Evolutionary conservation across 2,888 invertebrate genomes (phyloP), one percentile per base, ranked within the genome.

Genomic region (Esperia sulphurella): DNA sequence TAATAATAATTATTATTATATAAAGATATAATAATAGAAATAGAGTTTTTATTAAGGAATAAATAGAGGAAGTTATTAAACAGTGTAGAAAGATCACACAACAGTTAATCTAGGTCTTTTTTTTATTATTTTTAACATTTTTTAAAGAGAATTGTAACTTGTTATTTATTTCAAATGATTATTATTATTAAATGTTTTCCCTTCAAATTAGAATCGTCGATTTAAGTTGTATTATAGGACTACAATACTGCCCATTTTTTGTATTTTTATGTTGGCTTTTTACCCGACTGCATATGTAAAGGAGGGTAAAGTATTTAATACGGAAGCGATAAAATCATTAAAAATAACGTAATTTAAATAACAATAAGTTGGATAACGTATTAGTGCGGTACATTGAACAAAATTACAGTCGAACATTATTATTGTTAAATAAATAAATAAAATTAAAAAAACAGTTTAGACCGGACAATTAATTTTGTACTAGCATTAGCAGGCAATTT

Each of bases 131-230:
- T 75, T 86, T 85, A 88, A 85, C 86, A 84, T 85, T 87, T 81
- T 83, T 76, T 67, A 78, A 82, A 81, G 71, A 78, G 68, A 72
- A 76, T 68, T 83, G 82, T 84, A 86, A 84, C 79, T 86, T 88
- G 89, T 89, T 89, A 89, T 89, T 89, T 89, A 89, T 89, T 89
- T 88, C 83, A 89, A 87, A 88, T 86, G 88, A 88, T 86, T 87
- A 87, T 87, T 77, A 87, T 87, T 77, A 86, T 82, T 84, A 85
- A 35, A 82, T 79, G 86, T 79, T 88, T 75, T 80, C 71, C 66
- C 69, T 83, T 80, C 78, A 74, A 64, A 75, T 80, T 86, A 86
- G 84, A 74, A 35, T 73, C 75, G 69, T 77, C 58, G 54, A 65
- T 68, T 75, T 87, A 86, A 83, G 79, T 85, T 86, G 84, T 88